Evolutionary conservation across 2,888 invertebrate species (phyloP), one percentile per base, ranked within the genome.

Genomic region (Eupithecia subfuscata): DNA sequence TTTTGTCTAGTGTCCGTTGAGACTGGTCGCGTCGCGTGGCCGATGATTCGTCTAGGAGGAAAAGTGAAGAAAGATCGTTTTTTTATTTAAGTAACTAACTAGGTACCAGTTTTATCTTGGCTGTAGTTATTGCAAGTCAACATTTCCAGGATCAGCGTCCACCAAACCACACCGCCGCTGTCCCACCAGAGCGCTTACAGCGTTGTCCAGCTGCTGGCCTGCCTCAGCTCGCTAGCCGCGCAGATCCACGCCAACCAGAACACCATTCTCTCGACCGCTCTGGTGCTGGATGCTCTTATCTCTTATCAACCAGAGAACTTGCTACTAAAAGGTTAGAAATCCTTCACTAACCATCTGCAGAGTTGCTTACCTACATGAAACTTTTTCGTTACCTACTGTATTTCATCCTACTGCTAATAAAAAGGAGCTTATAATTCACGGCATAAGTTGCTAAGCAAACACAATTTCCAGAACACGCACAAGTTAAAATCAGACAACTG

Each of bases 171-270:
- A 2, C 82, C 94, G 65, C 87, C 92, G 0, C 81, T 95, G 5
- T 93, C 92, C 22, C 86, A 90, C 78, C 93, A 94, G 88, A 94
- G 94, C 85, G 90, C 93, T 77, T 94, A 93, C 86, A 92, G 91
- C 86, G 86, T 88, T 78, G 88, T 91, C 6, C 94, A 94, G 76
- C 86, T 95, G 0, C 79, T 94, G 40, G 90, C 93, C 16, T 90
- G 92, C 70, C 81, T 95, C n/a, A 89, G 85, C 78, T 81, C 84
- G 1, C 72, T 93, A 52, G 84, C 86, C 0, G 80, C 88, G 8
- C 86, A 86, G n/a, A 87, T 91, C 37, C 87, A 84, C 64, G 82
- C 85, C 8, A 89, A 88, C 43, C 83, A 88, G 0, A 88, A 86
- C 67, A 86, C 83, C 1, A 84, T 93, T 16, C 79, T 93, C 68